Conservation (phyloP, 1,140 invertebrate species). For the Eriocheir sinensis region DNA sequence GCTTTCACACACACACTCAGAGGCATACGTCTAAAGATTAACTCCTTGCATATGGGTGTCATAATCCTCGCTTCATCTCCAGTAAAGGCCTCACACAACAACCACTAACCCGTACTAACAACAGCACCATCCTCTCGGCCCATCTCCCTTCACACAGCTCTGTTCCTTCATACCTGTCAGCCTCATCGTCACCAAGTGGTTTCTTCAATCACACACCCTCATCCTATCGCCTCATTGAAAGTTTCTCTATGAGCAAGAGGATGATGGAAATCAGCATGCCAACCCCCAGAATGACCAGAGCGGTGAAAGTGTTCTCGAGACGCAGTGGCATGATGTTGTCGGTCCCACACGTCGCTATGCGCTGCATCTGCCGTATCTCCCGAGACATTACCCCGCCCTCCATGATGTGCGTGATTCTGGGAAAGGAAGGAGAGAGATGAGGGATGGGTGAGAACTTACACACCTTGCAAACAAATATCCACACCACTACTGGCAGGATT, state of each 20-base stretch:
- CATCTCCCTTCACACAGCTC: too few species aligned
- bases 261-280: background rate
- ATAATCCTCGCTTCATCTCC: too few species aligned
- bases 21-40: too few species aligned
- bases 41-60: too few species aligned
- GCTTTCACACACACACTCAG: too few species aligned
- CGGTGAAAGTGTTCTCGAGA: background rate
- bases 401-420: background rate
- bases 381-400: background rate
- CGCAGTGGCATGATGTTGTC: background rate
- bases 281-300: background rate
- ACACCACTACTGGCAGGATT: background rate
- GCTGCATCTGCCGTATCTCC: background rate
- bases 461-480: background rate
- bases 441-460: background rate
- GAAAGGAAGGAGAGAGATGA: background rate
- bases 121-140: too few species aligned
- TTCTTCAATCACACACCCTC: too few species aligned
- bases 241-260: background rate
- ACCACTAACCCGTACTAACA: too few species aligned
- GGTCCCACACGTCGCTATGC: background rate
- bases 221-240: too few species aligned
- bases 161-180: too few species aligned
- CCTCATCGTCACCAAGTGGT: too few species aligned
- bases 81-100: too few species aligned